Evolutionary conservation across 2,888 invertebrate genomes (phyloP).

Genomic region (Drosophila fungiperda): DNA sequence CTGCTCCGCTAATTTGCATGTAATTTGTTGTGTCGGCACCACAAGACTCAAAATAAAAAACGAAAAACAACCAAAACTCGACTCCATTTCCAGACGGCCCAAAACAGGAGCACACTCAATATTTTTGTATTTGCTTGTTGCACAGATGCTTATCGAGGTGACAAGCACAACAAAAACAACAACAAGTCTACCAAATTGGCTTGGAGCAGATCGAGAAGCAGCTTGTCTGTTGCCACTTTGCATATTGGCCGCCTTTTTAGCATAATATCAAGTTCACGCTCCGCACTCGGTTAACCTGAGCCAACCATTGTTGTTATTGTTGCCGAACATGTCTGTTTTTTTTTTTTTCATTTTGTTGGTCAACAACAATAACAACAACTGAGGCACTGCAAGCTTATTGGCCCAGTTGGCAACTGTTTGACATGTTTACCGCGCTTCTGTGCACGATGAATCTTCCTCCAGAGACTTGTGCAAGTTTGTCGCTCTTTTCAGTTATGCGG

Average conservation of each 20-base stretch:
- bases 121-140: constrained; percentile 53
- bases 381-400: constrained; percentile 51
- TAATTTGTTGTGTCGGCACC: constrained; percentile 69
- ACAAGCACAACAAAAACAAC: constrained; percentile 48
- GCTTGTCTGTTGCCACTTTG: constrained; percentile 60
- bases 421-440: constrained; percentile 57
- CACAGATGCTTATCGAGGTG: constrained; percentile 71
- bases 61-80: constrained; percentile 1
- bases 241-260: constrained; percentile 59
- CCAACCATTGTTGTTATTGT: constrained; percentile 35
- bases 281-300: constrained; percentile 55
- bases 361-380: constrained; percentile 29
- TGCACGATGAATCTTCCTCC: constrained; percentile 38
- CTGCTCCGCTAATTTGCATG: constrained; percentile 66
- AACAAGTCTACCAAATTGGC: constrained; percentile 68
- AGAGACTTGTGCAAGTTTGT: constrained; percentile 3
- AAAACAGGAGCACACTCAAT: constrained; percentile 60
- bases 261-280: constrained; percentile 76
- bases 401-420: constrained; percentile 66
- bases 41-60: constrained; percentile 18
- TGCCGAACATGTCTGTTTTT: constrained; percentile 60
- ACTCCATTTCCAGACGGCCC: constrained; percentile 39
- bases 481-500: constrained; percentile 56
- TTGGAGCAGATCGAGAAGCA: constrained; percentile 27
- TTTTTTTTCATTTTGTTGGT: constrained; percentile 68